phyloP scores from a whole-genome alignment of 2,888 invertebrate genomes.

The Glyphotaelius pellucidus region DNA sequence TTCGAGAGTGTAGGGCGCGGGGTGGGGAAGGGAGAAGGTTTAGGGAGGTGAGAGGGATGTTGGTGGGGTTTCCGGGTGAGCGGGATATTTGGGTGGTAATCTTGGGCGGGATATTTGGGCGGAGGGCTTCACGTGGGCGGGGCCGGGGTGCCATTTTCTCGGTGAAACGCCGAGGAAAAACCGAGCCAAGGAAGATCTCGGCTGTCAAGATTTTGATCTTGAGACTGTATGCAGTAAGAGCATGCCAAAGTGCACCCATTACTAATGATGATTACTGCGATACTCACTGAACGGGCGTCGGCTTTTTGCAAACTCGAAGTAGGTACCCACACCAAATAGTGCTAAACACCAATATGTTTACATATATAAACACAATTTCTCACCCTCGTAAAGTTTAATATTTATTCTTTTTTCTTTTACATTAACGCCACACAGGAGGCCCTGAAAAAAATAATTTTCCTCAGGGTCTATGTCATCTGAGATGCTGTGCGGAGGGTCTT shows the following conservation, averaged over 20 bases:
- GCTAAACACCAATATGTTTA: not conserved
- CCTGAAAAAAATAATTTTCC: no score
- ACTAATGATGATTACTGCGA: not conserved
- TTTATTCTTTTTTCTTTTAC: no score
- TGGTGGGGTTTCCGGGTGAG: not conserved
- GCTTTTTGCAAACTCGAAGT: no score
- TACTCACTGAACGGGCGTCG: not conserved
- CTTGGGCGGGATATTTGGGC: not conserved
- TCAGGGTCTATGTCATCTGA: no score
- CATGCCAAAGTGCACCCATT: not conserved
- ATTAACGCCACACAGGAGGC: no score
- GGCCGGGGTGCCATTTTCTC: constrained; percentile 49
- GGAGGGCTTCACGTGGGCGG: constrained; percentile 45
- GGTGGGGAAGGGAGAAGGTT: not conserved
- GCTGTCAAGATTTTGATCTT: not conserved
- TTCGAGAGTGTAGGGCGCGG: not conserved
- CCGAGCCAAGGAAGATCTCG: not conserved
- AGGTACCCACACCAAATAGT: not conserved
- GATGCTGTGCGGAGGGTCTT: no score
- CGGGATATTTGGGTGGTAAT: not conserved
- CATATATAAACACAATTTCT: no score
- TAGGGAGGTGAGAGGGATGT: not conserved
- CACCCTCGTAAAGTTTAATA: no score
- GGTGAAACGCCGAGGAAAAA: constrained; percentile 8
- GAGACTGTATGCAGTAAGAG: not conserved